Conservation (phyloP, 1,140 invertebrate species). For the Cheumatopsyche charites region DNA sequence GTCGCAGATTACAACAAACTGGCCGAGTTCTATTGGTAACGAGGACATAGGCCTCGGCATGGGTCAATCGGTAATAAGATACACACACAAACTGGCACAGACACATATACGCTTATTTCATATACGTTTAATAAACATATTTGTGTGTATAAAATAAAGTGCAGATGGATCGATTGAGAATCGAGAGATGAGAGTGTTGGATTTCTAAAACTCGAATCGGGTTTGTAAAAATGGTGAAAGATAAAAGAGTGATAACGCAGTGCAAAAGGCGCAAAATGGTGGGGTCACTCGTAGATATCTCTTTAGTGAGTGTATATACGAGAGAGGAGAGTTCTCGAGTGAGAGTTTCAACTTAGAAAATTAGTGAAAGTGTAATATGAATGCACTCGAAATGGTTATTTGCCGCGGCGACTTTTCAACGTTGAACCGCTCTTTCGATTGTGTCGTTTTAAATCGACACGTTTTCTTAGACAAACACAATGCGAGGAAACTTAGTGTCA, state of each 20-base stretch:
- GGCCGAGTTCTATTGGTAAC: slow-evolving; percentile 27
- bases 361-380: slow-evolving; percentile 38
- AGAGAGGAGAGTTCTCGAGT: slow-evolving; percentile 32
- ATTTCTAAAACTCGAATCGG: no score
- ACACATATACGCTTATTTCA: background rate
- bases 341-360: slow-evolving; percentile 37
- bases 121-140: no score
- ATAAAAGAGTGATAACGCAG: no score
- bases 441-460: background rate
- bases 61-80: slow-evolving; percentile 25
- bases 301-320: background rate
- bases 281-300: no score
- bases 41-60: slow-evolving; percentile 24
- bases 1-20: slow-evolving; percentile 19
- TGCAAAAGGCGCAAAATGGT: no score
- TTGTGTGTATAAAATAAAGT: no score
- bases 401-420: background rate
- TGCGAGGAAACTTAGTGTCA: background rate
- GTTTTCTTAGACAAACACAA: no score
- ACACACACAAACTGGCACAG: background rate
- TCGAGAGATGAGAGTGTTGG: no score
- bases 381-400: slow-evolving; percentile 35
- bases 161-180: no score
- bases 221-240: no score
- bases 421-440: background rate